phyloP scores from a whole-genome alignment of 2,797 vertebrate genomes.

The Sebastes goodei region DNA sequence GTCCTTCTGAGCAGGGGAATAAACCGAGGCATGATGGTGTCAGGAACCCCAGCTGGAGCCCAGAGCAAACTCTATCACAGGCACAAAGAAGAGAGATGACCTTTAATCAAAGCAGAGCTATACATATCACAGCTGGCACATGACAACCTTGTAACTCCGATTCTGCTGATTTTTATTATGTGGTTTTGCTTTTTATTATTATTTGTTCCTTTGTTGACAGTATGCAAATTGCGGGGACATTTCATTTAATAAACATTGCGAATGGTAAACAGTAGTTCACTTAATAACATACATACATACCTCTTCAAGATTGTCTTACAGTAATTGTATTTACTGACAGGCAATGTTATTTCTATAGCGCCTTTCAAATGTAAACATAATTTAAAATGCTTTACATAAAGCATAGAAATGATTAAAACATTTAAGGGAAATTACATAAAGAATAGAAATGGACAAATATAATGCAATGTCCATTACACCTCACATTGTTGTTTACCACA shows the following conservation, averaged over 20 bases:
- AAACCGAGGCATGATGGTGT: conserved; percentile 52
- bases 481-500: neutral
- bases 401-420: neutral
- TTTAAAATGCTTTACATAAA: neutral
- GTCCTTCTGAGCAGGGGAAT: conserved; percentile 49
- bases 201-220: neutral
- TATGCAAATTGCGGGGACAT: neutral
- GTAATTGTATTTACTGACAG: neutral
- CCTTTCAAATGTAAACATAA: neutral
- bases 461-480: neutral
- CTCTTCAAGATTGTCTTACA: neutral
- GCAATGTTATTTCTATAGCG: neutral
- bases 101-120: conserved; percentile 35
- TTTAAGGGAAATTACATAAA: neutral
- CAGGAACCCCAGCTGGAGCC: conserved; percentile 49
- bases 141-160: neutral
- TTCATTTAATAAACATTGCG: neutral
- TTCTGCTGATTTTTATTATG: neutral
- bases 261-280: neutral
- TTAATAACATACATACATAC: neutral
- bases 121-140: conserved; percentile 29
- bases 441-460: neutral
- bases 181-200: neutral
- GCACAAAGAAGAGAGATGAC: conserved; percentile 41
- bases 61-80: conserved; percentile 12